Evolutionary conservation across 2,888 invertebrate genomes (phyloP).

Genomic region (Spialia ferax): DNA sequence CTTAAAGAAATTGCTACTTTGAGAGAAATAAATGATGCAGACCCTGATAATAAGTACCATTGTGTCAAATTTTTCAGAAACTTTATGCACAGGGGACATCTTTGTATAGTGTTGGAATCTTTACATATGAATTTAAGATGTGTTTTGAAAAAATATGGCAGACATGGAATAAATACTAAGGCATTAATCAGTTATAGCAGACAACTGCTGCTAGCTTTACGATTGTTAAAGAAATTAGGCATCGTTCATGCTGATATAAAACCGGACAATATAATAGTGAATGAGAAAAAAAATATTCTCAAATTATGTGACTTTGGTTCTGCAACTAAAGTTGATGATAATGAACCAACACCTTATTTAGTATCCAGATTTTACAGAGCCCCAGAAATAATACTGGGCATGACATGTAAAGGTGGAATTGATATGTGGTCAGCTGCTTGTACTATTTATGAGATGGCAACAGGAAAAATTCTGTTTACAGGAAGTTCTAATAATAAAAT

Average conservation of each 20-base stretch:
- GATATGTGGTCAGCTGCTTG: constrained; percentile 99
- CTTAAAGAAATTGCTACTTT: constrained; percentile 97
- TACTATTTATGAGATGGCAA: constrained; percentile 98
- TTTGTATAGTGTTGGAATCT: constrained; percentile 99
- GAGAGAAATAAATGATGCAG: constrained; percentile 97
- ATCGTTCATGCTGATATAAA: constrained; percentile 99
- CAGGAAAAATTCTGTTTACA: constrained; percentile 98
- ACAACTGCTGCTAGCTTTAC: constrained; percentile 96
- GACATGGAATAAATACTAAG: constrained; percentile 97
- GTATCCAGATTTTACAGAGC: constrained; percentile 99
- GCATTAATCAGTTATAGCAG: constrained; percentile 98
- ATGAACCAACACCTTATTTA: constrained; percentile 99
- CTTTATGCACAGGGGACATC: constrained; percentile 99
- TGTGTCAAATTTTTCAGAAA: constrained; percentile 95
- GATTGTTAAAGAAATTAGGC: constrained; percentile 96
- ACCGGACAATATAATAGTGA: constrained; percentile 99
- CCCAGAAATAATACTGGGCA: constrained; percentile 99
- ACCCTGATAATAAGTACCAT: constrained; percentile 98
- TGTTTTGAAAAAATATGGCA: constrained; percentile 98
- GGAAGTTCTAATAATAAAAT: constrained; percentile 99
- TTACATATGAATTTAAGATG: constrained; percentile 96
- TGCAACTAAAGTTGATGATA: constrained; percentile 96
- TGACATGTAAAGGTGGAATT: constrained; percentile 97
- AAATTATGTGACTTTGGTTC: constrained; percentile 99
- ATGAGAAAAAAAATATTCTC: constrained; percentile 97